Conservation (phyloP, 2,888 invertebrate species). For the Xestia rhomboidea region DNA sequence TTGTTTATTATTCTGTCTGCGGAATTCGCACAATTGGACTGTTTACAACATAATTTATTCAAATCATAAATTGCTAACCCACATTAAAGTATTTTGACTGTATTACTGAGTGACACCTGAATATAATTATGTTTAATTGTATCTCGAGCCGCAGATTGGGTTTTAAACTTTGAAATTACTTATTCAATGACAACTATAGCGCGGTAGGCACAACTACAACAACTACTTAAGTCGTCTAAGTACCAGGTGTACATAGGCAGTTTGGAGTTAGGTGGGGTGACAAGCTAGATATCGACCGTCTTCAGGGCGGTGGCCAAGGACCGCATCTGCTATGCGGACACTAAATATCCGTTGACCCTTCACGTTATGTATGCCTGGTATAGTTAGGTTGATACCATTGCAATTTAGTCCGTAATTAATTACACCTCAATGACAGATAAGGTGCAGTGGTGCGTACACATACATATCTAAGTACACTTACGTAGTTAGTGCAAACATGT, state of each 20-base stretch:
- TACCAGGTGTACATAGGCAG: conserved; percentile 88
- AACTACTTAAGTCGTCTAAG: conserved; percentile 75
- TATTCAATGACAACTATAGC: conserved; percentile 54
- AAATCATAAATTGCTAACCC: conserved; percentile 52
- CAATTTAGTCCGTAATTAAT: conserved; percentile 88
- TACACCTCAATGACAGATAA: conserved; percentile 88
- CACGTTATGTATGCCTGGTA: conserved; percentile 80
- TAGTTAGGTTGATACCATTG: conserved; percentile 69
- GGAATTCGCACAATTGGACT: conserved; percentile 55
- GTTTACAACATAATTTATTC: conserved; percentile 52
- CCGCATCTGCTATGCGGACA: conserved; percentile 89
- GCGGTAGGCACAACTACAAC: conserved; percentile 49
- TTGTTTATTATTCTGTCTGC: conserved; percentile 39
- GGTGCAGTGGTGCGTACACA: conserved; percentile 79
- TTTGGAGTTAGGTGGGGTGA: conserved; percentile 88
- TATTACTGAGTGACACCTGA: conserved; percentile 45
- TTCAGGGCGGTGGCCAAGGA: conserved; percentile 89
- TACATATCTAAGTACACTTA: conserved; percentile 55
- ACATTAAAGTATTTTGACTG: conserved; percentile 49
- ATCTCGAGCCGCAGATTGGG: conserved; percentile 28
- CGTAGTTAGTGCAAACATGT: conserved; percentile 59
- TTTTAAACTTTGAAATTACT: conserved; percentile 47
- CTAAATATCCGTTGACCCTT: conserved; percentile 90
- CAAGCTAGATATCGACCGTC: conserved; percentile 88
- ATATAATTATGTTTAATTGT: conserved; percentile 50